phyloP scores from a whole-genome alignment of 2,888 invertebrate genomes.

The Anthoptus insignis region DNA sequence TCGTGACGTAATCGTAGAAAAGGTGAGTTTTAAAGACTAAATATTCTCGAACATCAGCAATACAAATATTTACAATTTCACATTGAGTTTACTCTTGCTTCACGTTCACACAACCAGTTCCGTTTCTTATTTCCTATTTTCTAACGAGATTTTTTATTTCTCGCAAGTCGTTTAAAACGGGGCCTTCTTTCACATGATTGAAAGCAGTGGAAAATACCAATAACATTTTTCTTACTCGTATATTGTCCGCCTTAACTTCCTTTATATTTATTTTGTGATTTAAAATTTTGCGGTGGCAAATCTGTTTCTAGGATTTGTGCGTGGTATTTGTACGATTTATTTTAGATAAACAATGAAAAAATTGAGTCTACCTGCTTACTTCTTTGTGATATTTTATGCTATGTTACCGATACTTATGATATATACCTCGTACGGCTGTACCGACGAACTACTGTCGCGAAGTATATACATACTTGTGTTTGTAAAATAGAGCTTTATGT shows the following conservation, averaged over 20 bases:
- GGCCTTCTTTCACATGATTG: constrained; percentile 61
- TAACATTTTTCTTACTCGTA: constrained; percentile 44
- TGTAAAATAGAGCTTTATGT: too few relatives aligned
- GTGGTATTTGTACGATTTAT: neutral
- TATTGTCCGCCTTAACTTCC: constrained; percentile 20
- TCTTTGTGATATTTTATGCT: too few relatives aligned
- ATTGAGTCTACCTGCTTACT: too few relatives aligned
- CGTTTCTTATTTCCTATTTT: constrained; percentile 81
- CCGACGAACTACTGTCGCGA: too few relatives aligned
- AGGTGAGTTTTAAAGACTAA: neutral
- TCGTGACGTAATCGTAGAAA: neutral
- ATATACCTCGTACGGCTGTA: too few relatives aligned
- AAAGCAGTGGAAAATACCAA: constrained; percentile 67
- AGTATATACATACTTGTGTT: too few relatives aligned
- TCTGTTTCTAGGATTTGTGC: neutral
- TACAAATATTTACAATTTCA: constrained; percentile 37
- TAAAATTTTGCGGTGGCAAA: too few relatives aligned
- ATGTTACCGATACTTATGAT: too few relatives aligned
- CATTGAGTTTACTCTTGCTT: constrained; percentile 67
- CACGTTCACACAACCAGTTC: constrained; percentile 68
- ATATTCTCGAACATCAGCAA: neutral
- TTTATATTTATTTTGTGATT: too few relatives aligned
- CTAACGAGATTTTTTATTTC: constrained; percentile 80
- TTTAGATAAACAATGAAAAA: too few relatives aligned
- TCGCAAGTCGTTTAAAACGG: constrained; percentile 61